These are phyloP conservation scores for Tringa solitaria DNA, from an alignment of 2,113 vertebrate genomes.

Conservation along the genomic window DNA sequence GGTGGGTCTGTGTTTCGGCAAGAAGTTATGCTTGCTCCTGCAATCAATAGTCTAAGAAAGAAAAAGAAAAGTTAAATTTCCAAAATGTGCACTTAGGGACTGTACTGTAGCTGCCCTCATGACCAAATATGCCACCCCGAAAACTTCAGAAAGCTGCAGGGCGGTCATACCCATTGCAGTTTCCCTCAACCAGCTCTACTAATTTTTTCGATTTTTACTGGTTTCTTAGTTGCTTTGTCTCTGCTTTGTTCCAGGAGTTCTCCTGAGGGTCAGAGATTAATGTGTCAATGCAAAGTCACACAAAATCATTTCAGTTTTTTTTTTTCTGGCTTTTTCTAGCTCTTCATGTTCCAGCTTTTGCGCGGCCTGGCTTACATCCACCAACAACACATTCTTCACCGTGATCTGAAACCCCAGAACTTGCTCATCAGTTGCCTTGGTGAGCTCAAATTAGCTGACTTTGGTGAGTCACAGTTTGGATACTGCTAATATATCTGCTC, in stretches of 20 bases:
- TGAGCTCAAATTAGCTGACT: conserved; percentile 93
- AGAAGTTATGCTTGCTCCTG: neutral
- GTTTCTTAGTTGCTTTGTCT: conserved; percentile 32
- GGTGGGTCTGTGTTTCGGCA: neutral
- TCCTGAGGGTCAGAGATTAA: conserved; percentile 38
- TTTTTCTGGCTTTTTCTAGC: conserved; percentile 72
- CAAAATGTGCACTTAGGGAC: neutral
- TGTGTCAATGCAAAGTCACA: conserved; percentile 9
- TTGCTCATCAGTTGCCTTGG: conserved; percentile 92
- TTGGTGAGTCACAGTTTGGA: conserved; percentile 77
- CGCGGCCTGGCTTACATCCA: conserved; percentile 87
- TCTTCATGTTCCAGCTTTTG: conserved; percentile 93
- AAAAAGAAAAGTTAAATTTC: neutral
- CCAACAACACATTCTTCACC: conserved; percentile 86
- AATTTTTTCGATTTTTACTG: neutral
- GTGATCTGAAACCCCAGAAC: conserved; percentile 94
- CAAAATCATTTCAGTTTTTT: conserved; percentile 13
- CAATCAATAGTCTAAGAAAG: neutral
- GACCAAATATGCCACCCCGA: neutral
- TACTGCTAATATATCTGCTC: neutral
- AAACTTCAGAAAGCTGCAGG: neutral
- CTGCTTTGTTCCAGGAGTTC: conserved; percentile 42
- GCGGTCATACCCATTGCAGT: neutral
- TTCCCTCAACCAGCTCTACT: neutral
- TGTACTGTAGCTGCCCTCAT: neutral